Percentiles rank a stretch among this genome's conserved stretches.
Evolutionary conservation across 2,113 vertebrate genomes (phyloP).

Genomic region (Crypturellus undulatus): DNA sequence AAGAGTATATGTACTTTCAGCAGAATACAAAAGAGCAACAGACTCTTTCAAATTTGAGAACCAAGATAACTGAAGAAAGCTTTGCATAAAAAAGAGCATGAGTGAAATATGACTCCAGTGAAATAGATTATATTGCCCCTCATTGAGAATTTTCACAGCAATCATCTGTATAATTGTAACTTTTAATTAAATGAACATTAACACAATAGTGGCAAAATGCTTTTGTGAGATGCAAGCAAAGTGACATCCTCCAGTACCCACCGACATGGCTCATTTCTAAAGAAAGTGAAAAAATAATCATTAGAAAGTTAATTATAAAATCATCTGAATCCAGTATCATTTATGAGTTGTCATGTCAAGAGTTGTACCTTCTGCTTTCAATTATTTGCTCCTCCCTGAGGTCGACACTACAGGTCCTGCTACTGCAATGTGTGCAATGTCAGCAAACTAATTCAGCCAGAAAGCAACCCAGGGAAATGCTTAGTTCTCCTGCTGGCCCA

Average conservation of each 20-base stretch:
- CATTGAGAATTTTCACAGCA: not conserved
- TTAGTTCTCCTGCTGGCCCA: not conserved
- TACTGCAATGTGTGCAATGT: rapidly evolving
- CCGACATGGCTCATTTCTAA: not conserved
- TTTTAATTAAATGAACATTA: slow-evolving; percentile 7
- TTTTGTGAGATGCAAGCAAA: not conserved
- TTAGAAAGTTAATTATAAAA: not conserved
- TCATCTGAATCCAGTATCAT: not conserved
- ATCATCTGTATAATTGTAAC: not conserved
- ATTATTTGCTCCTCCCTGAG: not conserved
- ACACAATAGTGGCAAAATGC: not conserved
- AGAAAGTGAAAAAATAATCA: not conserved
- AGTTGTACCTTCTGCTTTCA: not conserved
- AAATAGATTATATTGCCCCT: not conserved
- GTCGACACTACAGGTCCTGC: rapidly evolving
- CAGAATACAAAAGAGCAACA: not conserved
- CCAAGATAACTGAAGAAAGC: not conserved
- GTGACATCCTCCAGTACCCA: not conserved
- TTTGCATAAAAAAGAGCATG: not conserved
- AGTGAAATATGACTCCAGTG: not conserved
- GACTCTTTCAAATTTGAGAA: not conserved
- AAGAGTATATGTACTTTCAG: not conserved
- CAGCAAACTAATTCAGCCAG: not conserved
- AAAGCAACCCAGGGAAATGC: not conserved
- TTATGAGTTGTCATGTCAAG: not conserved